phyloP scores from a whole-genome alignment of 2,113 vertebrate genomes.

The Elgaria multicarinata region DNA sequence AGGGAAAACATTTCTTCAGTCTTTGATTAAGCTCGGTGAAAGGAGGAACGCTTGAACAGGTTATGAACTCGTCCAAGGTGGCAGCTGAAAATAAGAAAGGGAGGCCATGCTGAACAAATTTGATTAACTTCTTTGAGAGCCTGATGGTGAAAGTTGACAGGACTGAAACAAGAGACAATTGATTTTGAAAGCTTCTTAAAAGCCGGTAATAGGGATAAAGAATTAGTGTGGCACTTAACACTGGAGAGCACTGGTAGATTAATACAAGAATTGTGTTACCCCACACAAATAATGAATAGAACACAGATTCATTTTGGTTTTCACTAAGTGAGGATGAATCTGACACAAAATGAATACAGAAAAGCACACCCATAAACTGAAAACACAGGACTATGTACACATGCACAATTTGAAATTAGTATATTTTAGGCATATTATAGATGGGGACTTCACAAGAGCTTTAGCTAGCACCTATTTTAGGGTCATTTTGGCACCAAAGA shows the following conservation, averaged over 20 bases:
- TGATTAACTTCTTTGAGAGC: constrained; percentile 1
- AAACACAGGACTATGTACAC: background rate
- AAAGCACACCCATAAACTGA: background rate
- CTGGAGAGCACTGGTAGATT: background rate
- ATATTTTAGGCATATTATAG: background rate
- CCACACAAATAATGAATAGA: background rate
- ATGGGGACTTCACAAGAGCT: background rate
- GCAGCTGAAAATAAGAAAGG: constrained; percentile 4
- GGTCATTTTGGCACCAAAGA: background rate
- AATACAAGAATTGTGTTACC: background rate
- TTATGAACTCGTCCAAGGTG: background rate
- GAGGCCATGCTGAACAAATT: constrained; percentile 24
- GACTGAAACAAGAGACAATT: constrained; percentile 14
- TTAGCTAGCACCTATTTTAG: background rate
- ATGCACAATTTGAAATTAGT: background rate
- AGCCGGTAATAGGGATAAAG: constrained; percentile 9
- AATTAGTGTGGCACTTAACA: constrained; percentile 7
- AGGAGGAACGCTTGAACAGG: background rate
- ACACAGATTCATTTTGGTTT: background rate
- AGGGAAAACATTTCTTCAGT: background rate
- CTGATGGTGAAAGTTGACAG: constrained; percentile 9
- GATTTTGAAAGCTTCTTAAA: constrained; percentile 22
- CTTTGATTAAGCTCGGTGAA: constrained; percentile 4
- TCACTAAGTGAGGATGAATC: background rate
- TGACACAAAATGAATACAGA: background rate